Evolutionary conservation across 2,888 invertebrate genomes (phyloP).

Genomic region (Cheilosia pagana): DNA sequence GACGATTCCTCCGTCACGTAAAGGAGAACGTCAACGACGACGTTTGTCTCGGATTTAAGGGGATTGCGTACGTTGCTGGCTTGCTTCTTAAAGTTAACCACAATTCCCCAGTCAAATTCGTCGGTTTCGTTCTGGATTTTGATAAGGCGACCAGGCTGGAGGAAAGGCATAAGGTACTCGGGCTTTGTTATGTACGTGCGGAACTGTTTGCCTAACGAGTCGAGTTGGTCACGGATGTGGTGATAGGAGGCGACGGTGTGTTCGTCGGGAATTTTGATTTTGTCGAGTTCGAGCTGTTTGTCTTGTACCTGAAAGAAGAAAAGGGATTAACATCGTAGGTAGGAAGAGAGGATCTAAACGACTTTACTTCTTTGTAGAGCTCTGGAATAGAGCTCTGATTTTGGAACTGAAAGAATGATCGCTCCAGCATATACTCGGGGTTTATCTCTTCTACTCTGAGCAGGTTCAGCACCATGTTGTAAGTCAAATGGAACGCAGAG

Average conservation of each 20-base stretch:
- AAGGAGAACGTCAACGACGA: constrained; percentile 93
- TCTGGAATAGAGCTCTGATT: constrained; percentile 97
- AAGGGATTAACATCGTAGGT: background rate
- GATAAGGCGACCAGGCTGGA: constrained; percentile 96
- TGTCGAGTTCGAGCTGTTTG: constrained; percentile 87
- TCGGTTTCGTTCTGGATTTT: constrained; percentile 94
- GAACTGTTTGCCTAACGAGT: constrained; percentile 89
- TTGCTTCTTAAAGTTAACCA: constrained; percentile 95
- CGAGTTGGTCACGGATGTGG: constrained; percentile 92
- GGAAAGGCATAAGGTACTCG: constrained; percentile 94
- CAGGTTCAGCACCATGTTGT: constrained; percentile 99
- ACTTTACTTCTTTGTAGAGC: constrained; percentile 89
- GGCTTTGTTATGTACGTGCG: constrained; percentile 92
- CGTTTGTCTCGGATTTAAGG: constrained; percentile 83
- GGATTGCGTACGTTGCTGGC: constrained; percentile 84
- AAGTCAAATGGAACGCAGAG: constrained; percentile 99
- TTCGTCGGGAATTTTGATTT: constrained; percentile 89
- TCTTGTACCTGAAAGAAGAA: constrained; percentile 79
- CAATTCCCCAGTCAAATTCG: constrained; percentile 98
- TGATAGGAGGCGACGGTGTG: constrained; percentile 92
- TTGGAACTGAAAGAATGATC: constrained; percentile 99
- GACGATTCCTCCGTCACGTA: constrained; percentile 89
- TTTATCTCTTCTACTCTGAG: constrained; percentile 99
- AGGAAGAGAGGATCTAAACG: constrained; percentile 77
- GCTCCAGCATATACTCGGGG: constrained; percentile 99